phyloP scores from a whole-genome alignment of 1,140 invertebrate species.

The Drosophila melanica region DNA sequence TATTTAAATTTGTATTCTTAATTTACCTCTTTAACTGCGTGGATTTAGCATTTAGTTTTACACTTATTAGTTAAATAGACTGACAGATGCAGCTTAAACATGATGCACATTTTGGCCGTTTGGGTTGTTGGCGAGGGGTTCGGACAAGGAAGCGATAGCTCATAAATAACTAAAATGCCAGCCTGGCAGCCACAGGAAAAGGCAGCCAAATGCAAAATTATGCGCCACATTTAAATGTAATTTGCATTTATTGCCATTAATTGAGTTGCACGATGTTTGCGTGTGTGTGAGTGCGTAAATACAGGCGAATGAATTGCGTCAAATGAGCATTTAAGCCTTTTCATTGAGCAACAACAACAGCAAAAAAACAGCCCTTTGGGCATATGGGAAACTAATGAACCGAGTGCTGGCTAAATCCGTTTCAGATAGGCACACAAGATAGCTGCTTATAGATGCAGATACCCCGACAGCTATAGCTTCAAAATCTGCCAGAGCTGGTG shows the following conservation, averaged over 20 bases:
- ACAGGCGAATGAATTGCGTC: constrained; percentile 45
- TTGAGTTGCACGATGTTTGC: constrained; percentile 54
- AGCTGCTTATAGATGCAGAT: constrained; percentile 26
- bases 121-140: background rate
- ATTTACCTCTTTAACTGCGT: no score
- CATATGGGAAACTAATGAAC: constrained; percentile 46
- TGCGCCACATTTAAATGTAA: constrained; percentile 64
- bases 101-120: constrained; percentile 1
- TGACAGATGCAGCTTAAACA: no score
- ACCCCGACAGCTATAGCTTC: background rate
- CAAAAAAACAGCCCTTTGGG: constrained; percentile 15
- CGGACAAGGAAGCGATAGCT: constrained; percentile 20
- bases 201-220: constrained; percentile 62
- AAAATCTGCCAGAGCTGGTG: background rate
- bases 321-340: constrained; percentile 54
- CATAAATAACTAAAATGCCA: constrained; percentile 52
- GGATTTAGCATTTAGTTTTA: no score
- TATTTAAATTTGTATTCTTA: no score
- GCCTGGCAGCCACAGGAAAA: constrained; percentile 19
- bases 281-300: constrained; percentile 24
- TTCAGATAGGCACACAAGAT: constrained; percentile 33
- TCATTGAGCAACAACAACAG: constrained; percentile 33
- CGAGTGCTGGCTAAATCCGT: constrained; percentile 28
- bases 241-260: constrained; percentile 72
- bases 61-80: no score